Base-by-base conservation (phyloP, 1,140 invertebrate species). In the Trichoplusia ni region DNA sequence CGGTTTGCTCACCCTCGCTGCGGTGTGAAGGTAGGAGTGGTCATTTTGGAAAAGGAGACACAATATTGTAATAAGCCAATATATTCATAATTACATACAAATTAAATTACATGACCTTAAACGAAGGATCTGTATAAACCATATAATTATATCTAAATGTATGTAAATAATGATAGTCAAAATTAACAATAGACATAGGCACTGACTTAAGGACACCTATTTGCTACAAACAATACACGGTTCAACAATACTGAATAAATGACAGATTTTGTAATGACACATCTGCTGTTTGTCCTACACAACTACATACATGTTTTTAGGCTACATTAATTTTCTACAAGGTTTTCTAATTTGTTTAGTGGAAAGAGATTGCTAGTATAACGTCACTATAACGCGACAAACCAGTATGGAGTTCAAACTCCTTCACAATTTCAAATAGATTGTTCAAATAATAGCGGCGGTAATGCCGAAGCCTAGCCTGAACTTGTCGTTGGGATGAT, bases 401-500 rank as follows among this genome's bases (percentile, higher is more conserved):
- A n/a, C n/a, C n/a, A n/a, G n/a, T n/a, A n/a, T n/a, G n/a, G n/a
- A n/a, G n/a, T n/a, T n/a, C n/a, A n/a, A n/a, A 5, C 18, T 27
- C 3, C 25, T 27, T 4, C 3, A 27, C 7, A 7, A 27, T 27
- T 5, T 18, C 18, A 40, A 11, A 8, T 18, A 18, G 18, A 6
- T 18, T 40, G 4, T 58, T 25, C 71, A 79, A 14, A 79, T 60
- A 56, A 90, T 86, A 38, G 84, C 71, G 6, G 84, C 87, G 7
- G 79, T 90, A 4, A 90, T 63, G 11, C 83, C 82, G 44, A 90
- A 88, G 0, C 87, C 87, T 0, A 90, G 78, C 40, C 83, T 64
- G 47, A 90, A 90, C 62, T 90, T 90, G 47, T 90, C 79, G 35
- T 90, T 90, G n/a, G 85, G 85, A 47, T 90, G 87, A 56, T 90